Evolutionary conservation across 2,888 invertebrate genomes (phyloP).

Genomic region (Brachyopa scutellaris): DNA sequence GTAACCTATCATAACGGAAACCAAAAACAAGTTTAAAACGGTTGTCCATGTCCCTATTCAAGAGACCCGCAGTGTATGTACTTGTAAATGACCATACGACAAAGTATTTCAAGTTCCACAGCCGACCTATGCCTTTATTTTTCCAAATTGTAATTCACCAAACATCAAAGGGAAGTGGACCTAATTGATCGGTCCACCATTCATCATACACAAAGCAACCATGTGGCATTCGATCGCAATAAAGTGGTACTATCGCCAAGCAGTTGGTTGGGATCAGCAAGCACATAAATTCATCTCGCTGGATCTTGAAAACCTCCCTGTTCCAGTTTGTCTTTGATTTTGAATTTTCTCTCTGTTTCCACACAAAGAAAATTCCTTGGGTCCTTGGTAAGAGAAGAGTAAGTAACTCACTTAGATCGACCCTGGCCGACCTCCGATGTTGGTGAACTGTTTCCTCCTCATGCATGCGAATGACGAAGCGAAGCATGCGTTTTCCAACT

Average conservation of each 20-base stretch:
- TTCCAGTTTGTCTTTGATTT: slow-evolving; percentile 11
- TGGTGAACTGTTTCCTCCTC: slow-evolving; percentile 15
- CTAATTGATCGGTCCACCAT: slow-evolving; percentile 47
- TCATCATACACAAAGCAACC: slow-evolving; percentile 24
- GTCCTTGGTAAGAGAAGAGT: slow-evolving; percentile 39
- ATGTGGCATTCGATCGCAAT: slow-evolving; percentile 26
- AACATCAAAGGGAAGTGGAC: no score
- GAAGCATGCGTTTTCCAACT: slow-evolving; percentile 27
- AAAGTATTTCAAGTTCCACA: no score
- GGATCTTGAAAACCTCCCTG: slow-evolving; percentile 9
- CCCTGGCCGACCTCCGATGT: slow-evolving; percentile 56
- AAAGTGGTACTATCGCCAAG: slow-evolving; percentile 24
- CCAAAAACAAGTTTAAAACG: no score
- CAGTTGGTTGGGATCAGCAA: slow-evolving; percentile 58
- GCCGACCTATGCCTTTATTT: no score
- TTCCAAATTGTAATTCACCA: no score
- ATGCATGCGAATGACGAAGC: slow-evolving; percentile 27
- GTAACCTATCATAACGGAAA: no score
- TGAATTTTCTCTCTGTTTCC: slow-evolving; percentile 21
- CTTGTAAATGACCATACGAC: no score
- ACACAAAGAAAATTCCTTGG: slow-evolving; percentile 63
- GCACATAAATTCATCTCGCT: slow-evolving; percentile 62
- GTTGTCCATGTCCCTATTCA: no score
- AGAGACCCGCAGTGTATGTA: no score
- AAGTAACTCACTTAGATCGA: slow-evolving; percentile 44